These are phyloP conservation scores for Gallinago stenura DNA, from an alignment of 2,797 vertebrate genomes.

Conservation along the genomic window DNA sequence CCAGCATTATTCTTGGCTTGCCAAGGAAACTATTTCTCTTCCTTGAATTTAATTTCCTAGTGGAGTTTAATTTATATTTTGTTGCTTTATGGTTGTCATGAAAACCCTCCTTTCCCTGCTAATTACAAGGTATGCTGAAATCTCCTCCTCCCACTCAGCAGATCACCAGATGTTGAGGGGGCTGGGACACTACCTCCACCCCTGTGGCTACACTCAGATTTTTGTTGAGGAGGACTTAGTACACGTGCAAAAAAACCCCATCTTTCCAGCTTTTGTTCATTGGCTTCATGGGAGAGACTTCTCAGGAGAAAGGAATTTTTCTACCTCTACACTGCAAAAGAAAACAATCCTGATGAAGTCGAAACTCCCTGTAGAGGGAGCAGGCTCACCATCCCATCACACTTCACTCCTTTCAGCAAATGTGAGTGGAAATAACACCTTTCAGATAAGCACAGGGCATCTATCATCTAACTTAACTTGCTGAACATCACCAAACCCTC, in stretches of 20 bases:
- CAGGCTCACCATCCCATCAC: background rate
- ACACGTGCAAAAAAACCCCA: fast-evolving
- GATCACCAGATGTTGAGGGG: background rate
- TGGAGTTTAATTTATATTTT: background rate
- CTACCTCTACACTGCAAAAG: background rate
- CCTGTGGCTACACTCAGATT: background rate
- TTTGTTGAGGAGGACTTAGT: background rate
- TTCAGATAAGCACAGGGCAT: background rate
- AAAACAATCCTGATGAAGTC: fast-evolving
- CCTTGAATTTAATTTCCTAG: background rate
- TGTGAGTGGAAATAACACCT: background rate
- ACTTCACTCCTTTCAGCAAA: background rate
- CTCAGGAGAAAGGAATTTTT: background rate
- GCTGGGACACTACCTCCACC: background rate
- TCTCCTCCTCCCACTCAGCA: background rate
- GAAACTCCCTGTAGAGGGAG: slow-evolving; percentile 16
- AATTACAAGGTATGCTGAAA: background rate
- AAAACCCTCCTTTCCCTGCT: background rate
- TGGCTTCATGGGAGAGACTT: background rate
- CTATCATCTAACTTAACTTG: fast-evolving
- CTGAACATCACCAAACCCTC: background rate
- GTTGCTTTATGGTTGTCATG: background rate
- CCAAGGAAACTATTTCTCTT: slow-evolving; percentile 29
- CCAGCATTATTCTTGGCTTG: background rate
- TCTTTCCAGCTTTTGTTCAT: background rate